Evolutionary conservation across 2,888 invertebrate species (phyloP).

Genomic region (Netelia inedita): DNA sequence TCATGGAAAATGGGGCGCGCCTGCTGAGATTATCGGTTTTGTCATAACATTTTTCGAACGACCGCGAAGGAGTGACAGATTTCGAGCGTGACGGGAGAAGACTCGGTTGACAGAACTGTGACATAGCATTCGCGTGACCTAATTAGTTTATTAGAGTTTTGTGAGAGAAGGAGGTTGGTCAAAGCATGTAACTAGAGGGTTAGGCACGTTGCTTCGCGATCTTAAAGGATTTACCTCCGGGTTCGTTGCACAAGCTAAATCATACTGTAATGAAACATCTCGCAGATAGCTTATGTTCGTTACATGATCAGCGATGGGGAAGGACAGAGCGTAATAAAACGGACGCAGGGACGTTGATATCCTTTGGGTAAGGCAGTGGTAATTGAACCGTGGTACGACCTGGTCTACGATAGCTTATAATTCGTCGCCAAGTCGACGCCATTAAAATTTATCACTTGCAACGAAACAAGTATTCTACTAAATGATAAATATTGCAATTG

Average conservation of each 20-base stretch:
- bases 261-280: neutral
- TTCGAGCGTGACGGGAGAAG: neutral
- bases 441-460: too few species aligned
- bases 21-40: slow-evolving; percentile 4
- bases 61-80: neutral
- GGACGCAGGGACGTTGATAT: too few species aligned
- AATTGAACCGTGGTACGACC: too few species aligned
- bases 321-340: too few species aligned
- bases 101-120: neutral
- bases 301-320: too few species aligned
- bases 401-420: too few species aligned
- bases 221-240: neutral
- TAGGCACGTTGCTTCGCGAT: neutral
- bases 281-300: too few species aligned
- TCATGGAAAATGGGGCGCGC: slow-evolving; percentile 25
- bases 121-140: neutral
- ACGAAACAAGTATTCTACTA: too few species aligned
- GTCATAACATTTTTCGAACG: neutral
- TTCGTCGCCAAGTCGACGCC: too few species aligned
- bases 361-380: too few species aligned
- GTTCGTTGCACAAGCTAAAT: neutral
- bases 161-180: neutral
- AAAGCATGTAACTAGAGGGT: neutral
- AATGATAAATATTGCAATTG: too few species aligned
- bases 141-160: neutral